Conservation (phyloP, 2,797 vertebrate genomes). For the Podarcis lilfordi region DNA sequence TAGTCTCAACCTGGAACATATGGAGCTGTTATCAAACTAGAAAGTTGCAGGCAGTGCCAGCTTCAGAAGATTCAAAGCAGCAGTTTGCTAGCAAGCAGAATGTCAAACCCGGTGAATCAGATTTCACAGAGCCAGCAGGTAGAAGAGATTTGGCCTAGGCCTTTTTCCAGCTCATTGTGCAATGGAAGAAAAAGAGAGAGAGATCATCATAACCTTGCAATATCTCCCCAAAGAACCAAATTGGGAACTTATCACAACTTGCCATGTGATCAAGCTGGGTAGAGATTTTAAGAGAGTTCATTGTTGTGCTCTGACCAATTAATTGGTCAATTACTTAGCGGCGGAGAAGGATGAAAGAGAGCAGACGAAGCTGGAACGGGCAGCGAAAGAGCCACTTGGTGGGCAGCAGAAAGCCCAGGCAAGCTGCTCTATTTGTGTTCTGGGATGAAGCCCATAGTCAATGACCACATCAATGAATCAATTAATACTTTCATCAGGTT, state of each 20-base stretch:
- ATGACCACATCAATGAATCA: background rate
- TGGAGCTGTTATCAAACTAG: constrained; percentile 38
- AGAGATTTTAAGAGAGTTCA: background rate
- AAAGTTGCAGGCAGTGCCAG: constrained; percentile 20
- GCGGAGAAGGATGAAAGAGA: constrained; percentile 4
- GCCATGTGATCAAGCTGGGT: background rate
- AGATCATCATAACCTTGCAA: background rate
- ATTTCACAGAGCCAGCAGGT: background rate
- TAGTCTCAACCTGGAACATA: constrained; percentile 48
- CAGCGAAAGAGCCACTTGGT: background rate
- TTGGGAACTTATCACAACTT: background rate
- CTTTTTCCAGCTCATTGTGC: background rate
- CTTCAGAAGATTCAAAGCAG: background rate
- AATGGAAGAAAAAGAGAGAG: background rate
- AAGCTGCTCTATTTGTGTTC: background rate
- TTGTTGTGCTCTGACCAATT: constrained; percentile 10
- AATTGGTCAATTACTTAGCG: constrained; percentile 12
- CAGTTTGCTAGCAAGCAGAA: background rate
- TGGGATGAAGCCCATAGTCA: background rate
- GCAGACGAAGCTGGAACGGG: background rate
- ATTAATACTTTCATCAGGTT: background rate
- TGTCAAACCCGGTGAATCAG: constrained; percentile 20
- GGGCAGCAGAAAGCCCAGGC: background rate
- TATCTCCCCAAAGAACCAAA: background rate
- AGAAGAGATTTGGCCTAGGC: constrained; percentile 1